phyloP scores from a whole-genome alignment of 2,797 vertebrate genomes.

The Antrozous pallidus region DNA sequence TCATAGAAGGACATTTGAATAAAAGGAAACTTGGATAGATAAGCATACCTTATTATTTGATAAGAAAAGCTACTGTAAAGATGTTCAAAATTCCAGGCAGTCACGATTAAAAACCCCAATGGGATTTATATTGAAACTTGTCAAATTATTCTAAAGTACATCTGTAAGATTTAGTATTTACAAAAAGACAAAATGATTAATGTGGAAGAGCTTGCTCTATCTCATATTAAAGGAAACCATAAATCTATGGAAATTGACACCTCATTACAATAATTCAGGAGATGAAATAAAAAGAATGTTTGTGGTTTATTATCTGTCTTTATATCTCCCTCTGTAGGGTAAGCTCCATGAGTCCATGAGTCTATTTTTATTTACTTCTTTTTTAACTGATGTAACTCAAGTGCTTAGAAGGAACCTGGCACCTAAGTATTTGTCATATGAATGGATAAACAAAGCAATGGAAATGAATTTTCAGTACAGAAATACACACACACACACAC shows the following conservation, averaged over 20 bases:
- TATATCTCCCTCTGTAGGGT: background rate
- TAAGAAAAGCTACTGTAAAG: background rate
- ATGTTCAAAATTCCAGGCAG: background rate
- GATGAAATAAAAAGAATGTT: background rate
- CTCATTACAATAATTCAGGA: background rate
- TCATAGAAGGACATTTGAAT: background rate
- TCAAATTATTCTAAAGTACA: slow-evolving; percentile 6
- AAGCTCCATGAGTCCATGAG: background rate
- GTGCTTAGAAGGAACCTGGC: background rate
- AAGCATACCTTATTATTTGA: background rate
- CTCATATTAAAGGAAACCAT: slow-evolving; percentile 4
- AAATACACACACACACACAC: background rate
- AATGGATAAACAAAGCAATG: background rate
- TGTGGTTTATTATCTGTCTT: background rate
- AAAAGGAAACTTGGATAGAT: background rate
- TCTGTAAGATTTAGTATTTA: background rate
- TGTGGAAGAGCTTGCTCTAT: background rate
- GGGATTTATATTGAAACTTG: background rate
- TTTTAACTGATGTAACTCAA: background rate
- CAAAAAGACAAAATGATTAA: background rate
- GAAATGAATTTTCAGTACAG: background rate
- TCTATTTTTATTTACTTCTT: background rate
- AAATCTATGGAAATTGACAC: background rate
- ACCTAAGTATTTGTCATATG: background rate
- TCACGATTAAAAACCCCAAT: background rate